These are phyloP conservation scores for Spodoptera frugiperda DNA, from an alignment of 1,140 invertebrate species.

Conservation along the genomic window DNA sequence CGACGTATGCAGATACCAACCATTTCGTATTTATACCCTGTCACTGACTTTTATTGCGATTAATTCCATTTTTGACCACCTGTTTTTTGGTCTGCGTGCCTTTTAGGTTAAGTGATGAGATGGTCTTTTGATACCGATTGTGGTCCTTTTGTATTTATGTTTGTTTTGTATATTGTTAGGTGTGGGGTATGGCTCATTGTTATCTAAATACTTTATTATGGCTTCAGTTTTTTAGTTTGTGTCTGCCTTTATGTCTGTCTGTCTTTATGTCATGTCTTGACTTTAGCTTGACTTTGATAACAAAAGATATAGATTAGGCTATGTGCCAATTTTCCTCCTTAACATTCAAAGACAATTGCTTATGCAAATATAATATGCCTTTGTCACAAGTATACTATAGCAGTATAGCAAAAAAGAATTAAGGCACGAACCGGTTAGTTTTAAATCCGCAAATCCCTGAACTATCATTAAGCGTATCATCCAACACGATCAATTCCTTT, in stretches of 20 bases:
- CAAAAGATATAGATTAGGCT: too few species aligned
- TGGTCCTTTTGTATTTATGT: neutral
- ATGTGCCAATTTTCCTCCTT: too few species aligned
- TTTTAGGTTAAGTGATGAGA: neutral
- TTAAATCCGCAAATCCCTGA: constrained; percentile 5
- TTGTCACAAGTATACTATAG: neutral
- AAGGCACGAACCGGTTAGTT: neutral
- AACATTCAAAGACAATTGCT: neutral
- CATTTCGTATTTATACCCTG: constrained; percentile 74
- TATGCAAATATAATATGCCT: too few species aligned
- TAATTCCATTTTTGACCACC: constrained; percentile 69
- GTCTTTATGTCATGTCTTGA: too few species aligned
- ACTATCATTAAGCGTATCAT: constrained; percentile 23
- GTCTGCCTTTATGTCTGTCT: too few species aligned
- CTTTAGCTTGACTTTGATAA: too few species aligned
- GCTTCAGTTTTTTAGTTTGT: too few species aligned
- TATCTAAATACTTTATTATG: too few species aligned
- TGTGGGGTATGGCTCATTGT: neutral
- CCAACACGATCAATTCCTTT: constrained; percentile 34
- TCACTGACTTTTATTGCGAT: constrained; percentile 78
- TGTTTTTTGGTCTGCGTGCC: constrained; percentile 31
- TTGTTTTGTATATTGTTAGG: neutral
- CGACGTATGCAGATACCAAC: constrained; percentile 64
- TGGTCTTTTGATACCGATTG: neutral
- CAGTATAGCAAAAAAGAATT: neutral